These are phyloP conservation scores for Pica pica DNA, from an alignment of 2,113 vertebrate species.

Conservation along the genomic window DNA sequence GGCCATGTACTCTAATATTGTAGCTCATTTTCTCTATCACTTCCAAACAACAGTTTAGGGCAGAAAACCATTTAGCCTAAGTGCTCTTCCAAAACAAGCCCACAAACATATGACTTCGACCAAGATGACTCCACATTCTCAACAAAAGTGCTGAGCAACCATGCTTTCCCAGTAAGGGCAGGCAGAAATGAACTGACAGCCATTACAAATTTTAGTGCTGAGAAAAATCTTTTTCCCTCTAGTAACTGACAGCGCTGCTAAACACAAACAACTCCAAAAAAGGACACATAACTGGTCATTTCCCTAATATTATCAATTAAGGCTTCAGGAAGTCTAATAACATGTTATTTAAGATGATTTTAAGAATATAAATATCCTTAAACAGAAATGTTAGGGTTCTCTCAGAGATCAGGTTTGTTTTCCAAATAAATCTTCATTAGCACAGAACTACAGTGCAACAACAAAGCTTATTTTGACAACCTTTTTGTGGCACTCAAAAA, in stretches of 20 bases:
- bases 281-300: neutral
- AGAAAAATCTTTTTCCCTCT: neutral
- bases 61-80: neutral
- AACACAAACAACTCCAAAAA: neutral
- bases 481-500: neutral
- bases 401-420: neutral
- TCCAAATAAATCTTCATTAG: neutral
- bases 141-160: neutral
- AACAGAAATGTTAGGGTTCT: neutral
- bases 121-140: neutral
- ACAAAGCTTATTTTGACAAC: neutral
- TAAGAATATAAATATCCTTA: neutral
- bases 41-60: neutral
- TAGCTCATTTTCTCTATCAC: neutral
- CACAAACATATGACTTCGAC: neutral
- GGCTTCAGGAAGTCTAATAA: neutral
- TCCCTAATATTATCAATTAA: neutral
- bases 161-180: neutral
- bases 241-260: neutral
- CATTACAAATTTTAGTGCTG: neutral
- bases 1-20: neutral
- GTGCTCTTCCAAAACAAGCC: neutral
- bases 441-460: neutral
- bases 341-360: neutral
- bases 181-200: neutral